Base-by-base conservation (phyloP, 1,140 invertebrate genomes). In the Bombus breviceps region DNA sequence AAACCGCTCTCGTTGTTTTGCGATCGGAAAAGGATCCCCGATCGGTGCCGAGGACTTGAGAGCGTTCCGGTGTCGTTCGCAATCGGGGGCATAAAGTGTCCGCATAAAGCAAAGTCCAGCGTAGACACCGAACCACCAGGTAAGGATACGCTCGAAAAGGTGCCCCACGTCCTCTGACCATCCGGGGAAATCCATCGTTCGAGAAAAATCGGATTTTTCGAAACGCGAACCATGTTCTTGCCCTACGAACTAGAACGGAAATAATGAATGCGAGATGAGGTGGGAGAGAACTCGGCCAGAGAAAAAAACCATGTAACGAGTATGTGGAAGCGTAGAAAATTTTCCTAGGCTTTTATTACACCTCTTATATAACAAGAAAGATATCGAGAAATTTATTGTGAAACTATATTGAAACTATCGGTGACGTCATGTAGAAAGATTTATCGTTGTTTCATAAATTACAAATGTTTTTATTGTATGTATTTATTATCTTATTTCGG, bases 41-140 rank as follows among this genome's bases (percentile, higher is more conserved):
- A 92, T 93, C 85, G 85, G 92, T 89, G 84, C 76, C 90, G 91
- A 88, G 90, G 89, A 83, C 90, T 91, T 95, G 94, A 95, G 94
- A 95, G 95, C 94, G 95, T 95, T 95, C 95, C 92, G 93, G 92
- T 95, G 94, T 95, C 92, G 94, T 91, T 92, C 86, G 94, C 94
- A 95, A 95, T 95, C 95, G 93, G 93, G 91, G 92, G 94, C 95
- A 95, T 95, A 95, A 95, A 95, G 93, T 95, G 93, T 94, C 91
- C 92, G 90, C 93, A 93, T 94, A 94, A 94, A 94, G 91, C 93
- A 93, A 93, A 92, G 88, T 91, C 91, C 74, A 71, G 83, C 80
- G 84, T 88, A 69, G 86, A 87, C 86, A 37, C 79, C 83, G 86
- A 87, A 78, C 81, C 76, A 57, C 71, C 86, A 89, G 91, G 87